Percentiles rank a stretch among this genome's conserved stretches.
phyloP scores from a whole-genome alignment of 2,888 invertebrate genomes.

The Phaedon cochleariae region DNA sequence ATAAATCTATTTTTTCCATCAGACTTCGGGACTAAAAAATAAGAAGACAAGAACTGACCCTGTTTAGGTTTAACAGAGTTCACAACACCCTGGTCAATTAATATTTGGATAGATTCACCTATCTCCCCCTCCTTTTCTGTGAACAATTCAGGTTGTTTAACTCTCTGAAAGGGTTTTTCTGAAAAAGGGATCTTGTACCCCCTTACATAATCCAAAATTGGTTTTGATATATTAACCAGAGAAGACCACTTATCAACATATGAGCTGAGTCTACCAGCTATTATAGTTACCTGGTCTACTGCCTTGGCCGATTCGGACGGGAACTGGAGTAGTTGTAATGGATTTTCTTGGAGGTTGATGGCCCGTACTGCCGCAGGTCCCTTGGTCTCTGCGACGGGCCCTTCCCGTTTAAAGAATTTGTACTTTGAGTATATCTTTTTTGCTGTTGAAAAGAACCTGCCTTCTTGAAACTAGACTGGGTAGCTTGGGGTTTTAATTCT shows the following conservation, averaged over 20 bases:
- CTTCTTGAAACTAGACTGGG: background rate
- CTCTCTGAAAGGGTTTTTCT: background rate
- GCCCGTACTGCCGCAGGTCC: background rate
- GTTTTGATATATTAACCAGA: background rate
- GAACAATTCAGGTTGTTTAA: background rate
- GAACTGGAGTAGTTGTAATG: background rate
- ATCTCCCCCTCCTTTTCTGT: background rate
- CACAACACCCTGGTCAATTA: background rate
- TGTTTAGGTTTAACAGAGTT: conserved; percentile 21
- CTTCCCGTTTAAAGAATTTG: conserved; percentile 6
- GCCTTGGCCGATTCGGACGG: background rate
- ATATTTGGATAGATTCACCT: background rate
- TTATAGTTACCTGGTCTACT: background rate
- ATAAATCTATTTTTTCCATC: conserved; percentile 56
- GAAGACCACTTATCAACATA: background rate
- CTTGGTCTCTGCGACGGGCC: background rate
- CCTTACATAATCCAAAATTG: background rate
- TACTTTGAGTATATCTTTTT: background rate
- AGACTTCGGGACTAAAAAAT: conserved; percentile 39
- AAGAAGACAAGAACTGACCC: conserved; percentile 1
- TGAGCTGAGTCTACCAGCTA: background rate
- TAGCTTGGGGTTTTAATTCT: background rate
- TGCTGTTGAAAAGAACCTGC: background rate
- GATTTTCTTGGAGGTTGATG: background rate
- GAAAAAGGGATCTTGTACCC: background rate